phyloP scores from a whole-genome alignment of 2,113 vertebrate genomes.

The Chrysemys picta region DNA sequence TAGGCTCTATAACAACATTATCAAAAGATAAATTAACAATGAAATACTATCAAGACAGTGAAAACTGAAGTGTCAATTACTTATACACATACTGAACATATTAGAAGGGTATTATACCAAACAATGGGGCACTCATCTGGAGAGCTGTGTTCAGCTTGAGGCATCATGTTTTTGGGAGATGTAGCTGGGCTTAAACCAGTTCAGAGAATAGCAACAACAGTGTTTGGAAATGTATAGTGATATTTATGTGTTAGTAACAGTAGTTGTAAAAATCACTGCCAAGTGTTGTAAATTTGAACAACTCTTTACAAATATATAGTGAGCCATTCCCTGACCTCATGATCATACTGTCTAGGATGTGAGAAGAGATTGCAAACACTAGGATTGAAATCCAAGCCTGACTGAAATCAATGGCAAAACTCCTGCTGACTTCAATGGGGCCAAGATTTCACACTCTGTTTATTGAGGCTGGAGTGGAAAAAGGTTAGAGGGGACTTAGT shows the following conservation, averaged over 20 bases:
- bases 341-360: neutral
- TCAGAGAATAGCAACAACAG: neutral
- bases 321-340: neutral
- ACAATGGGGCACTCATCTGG: neutral
- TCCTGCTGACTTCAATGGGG: neutral
- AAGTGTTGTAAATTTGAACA: neutral
- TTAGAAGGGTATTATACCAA: neutral
- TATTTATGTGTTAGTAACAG: neutral
- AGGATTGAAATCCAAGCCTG: neutral
- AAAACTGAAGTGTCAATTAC: neutral
- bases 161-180: neutral
- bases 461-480: neutral
- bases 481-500: neutral
- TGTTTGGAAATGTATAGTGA: neutral
- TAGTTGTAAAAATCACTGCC: neutral
- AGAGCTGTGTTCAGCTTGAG: neutral
- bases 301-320: neutral
- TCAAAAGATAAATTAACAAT: neutral
- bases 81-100: fast-evolving
- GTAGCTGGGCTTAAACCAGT: neutral
- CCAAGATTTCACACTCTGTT: constrained; percentile 14
- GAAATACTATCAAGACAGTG: neutral
- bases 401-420: constrained; percentile 1
- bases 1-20: neutral
- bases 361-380: neutral